Conservation (phyloP, 2,113 vertebrate species). For the Colinus virginianus region DNA sequence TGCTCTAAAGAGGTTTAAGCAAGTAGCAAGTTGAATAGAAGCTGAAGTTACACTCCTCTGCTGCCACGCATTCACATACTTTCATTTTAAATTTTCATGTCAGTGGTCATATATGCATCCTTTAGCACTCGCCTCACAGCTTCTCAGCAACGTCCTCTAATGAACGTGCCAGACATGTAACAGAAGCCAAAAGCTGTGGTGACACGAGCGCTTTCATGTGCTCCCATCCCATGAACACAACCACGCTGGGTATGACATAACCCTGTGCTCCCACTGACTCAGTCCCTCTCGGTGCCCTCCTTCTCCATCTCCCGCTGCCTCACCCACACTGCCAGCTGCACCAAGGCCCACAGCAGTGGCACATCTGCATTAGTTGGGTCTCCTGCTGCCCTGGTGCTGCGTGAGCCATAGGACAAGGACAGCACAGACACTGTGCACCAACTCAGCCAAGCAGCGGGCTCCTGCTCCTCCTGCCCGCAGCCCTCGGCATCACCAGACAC, state of each 20-base stretch:
- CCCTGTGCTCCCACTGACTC: not conserved
- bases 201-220: not conserved
- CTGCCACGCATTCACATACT: not conserved
- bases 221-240: not conserved
- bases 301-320: not conserved
- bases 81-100: not conserved
- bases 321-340: not conserved
- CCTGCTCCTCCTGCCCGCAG: not conserved
- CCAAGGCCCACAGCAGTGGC: not conserved
- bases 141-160: not conserved
- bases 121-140: not conserved
- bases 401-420: too few species aligned
- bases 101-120: not conserved
- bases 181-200: not conserved
- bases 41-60: not conserved
- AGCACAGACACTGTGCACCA: not conserved
- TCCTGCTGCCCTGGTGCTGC: not conserved
- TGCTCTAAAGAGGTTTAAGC: not conserved
- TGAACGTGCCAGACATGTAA: rapidly evolving
- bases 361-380: not conserved
- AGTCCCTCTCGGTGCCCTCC: not conserved
- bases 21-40: not conserved
- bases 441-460: not conserved
- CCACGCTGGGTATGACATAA: not conserved
- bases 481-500: not conserved